Percentiles rank a stretch among this genome's conserved stretches.
These are phyloP conservation scores for Mesitornis unicolor DNA, from an alignment of 2,113 vertebrate species.

Conservation along the genomic window DNA sequence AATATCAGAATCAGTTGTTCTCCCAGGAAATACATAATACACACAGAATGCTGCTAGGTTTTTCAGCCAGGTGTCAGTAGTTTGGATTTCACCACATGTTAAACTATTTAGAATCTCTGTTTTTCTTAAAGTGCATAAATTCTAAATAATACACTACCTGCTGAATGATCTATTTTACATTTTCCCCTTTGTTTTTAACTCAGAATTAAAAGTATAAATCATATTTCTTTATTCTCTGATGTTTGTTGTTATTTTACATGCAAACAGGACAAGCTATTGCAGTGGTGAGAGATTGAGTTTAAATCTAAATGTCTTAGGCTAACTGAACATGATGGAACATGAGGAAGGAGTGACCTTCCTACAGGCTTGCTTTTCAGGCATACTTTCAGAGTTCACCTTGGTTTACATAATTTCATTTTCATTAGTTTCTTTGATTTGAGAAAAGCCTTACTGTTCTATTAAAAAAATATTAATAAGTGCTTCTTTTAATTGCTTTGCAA, in stretches of 20 bases:
- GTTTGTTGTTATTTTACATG: not conserved
- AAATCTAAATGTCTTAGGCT: accelerated
- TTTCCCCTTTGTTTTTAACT: not conserved
- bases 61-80: not conserved
- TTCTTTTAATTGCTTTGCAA: accelerated
- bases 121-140: not conserved
- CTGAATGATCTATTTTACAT: not conserved
- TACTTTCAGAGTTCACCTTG: not conserved
- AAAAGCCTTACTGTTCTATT: not conserved
- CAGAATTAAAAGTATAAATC: not conserved
- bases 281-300: not conserved
- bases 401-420: not conserved
- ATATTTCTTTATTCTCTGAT: not conserved
- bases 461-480: no score
- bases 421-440: not conserved
- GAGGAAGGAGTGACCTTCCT: not conserved
- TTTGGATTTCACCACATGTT: accelerated
- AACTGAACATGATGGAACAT: not conserved
- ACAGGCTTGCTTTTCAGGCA: not conserved
- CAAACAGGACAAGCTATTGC: not conserved
- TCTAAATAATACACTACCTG: not conserved
- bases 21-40: not conserved
- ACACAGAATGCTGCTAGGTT: not conserved
- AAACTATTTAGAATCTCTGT: not conserved
- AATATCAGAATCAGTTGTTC: not conserved